Conservation (phyloP, 2,888 invertebrate genomes). For the Drosophila melanosoma region DNA sequence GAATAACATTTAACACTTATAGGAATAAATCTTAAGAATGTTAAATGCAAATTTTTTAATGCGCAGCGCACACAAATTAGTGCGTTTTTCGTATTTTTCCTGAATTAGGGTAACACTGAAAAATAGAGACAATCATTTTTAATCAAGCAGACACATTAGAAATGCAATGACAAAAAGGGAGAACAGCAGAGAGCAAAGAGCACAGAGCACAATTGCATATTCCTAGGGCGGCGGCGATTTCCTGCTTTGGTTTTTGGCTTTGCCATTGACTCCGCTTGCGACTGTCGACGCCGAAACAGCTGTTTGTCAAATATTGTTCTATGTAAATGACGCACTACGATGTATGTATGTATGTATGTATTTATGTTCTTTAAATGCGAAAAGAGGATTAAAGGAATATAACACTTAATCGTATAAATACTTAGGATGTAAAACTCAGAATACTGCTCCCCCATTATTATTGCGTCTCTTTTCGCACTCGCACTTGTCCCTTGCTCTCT, state of each 20-base stretch:
- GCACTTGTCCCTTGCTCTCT: not conserved
- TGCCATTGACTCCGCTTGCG: not conserved
- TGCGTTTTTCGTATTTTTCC: not conserved
- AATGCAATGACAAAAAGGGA: not conserved
- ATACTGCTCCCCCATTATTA: not conserved
- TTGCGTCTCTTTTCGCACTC: not conserved
- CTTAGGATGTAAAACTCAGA: not conserved
- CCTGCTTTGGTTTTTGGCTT: constrained; percentile 3
- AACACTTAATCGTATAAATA: not conserved
- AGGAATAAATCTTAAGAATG: not conserved
- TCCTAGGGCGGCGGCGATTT: constrained; percentile 29
- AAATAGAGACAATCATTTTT: not conserved
- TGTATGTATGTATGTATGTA: not conserved
- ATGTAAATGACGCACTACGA: constrained; percentile 23
- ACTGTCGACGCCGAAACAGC: constrained; percentile 59
- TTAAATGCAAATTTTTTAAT: not conserved
- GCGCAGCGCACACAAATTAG: not conserved
- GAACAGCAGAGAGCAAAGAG: not conserved
- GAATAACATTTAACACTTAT: not conserved
- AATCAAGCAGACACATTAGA: not conserved
- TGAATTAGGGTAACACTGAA: constrained; percentile 1
- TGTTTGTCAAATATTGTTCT: constrained; percentile 46
- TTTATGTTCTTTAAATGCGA: not conserved
- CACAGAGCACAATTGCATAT: constrained; percentile 10
- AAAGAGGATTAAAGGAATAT: not conserved